Evolutionary conservation across 2,113 vertebrate species (phyloP).

Genomic region (Rousettus leschenaultii): DNA sequence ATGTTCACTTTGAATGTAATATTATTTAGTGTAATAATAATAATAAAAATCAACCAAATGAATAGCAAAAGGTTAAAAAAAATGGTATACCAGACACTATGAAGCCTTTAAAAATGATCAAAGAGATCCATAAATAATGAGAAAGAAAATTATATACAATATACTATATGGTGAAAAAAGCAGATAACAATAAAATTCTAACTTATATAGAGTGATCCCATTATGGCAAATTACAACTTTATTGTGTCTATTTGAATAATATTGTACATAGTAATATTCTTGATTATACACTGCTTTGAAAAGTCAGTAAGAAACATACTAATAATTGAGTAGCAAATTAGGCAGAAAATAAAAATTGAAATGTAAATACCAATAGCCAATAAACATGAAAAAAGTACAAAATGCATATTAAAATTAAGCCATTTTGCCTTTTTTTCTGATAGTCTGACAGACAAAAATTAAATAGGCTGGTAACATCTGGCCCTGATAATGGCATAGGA

Average conservation of each 20-base stretch:
- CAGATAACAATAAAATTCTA: not conserved
- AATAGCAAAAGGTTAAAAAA: not conserved
- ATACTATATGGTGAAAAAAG: not conserved
- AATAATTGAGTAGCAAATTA: not conserved
- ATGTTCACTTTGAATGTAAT: not conserved
- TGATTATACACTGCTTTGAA: not conserved
- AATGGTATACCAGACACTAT: not conserved
- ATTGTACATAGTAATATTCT: not conserved
- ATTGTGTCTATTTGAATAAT: not conserved
- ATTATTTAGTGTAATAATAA: not conserved
- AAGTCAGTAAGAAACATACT: constrained; percentile 28
- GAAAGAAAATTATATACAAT: not conserved
- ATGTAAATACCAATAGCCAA: not conserved
- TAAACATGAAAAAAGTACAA: not conserved
- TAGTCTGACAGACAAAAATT: not conserved
- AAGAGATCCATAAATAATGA: not conserved
- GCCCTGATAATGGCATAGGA: not conserved
- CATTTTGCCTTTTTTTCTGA: not conserved
- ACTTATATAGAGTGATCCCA: not conserved
- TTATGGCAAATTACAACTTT: not conserved
- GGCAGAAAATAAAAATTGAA: not conserved
- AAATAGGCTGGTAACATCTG: not conserved
- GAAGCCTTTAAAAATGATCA: not conserved
- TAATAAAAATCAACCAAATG: not conserved
- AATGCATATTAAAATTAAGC: not conserved